Conservation (phyloP, 2,113 vertebrate species). For the Haemorhous mexicanus region DNA sequence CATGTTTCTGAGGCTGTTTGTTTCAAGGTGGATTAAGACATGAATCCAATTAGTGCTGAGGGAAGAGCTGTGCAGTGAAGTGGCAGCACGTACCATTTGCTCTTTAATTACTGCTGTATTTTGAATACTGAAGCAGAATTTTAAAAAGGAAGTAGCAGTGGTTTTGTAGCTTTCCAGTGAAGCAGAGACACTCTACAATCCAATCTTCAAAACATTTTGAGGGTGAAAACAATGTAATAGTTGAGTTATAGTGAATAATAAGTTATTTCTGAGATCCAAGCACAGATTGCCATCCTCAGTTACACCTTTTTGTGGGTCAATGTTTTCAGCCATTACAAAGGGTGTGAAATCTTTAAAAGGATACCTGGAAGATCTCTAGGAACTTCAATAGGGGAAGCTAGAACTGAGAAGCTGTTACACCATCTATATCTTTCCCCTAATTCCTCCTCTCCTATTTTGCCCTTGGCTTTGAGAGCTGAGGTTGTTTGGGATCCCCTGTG, state of each 20-base stretch:
- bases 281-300: not conserved
- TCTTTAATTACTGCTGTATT: slow-evolving; percentile 8
- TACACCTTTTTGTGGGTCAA: not conserved
- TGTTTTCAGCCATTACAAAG: not conserved
- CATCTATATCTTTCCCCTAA: not conserved
- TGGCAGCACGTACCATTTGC: not conserved
- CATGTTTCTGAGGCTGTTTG: not conserved
- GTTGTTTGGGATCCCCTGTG: not conserved
- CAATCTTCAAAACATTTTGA: not conserved
- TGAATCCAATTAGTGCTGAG: slow-evolving; percentile 1
- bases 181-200: not conserved
- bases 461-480: not conserved
- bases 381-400: not conserved
- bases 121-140: not conserved
- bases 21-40: slow-evolving; percentile 17
- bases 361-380: not conserved
- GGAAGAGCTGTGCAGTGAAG: not conserved
- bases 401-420: not conserved
- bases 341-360: not conserved
- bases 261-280: not conserved
- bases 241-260: not conserved
- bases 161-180: not conserved
- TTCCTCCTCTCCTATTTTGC: not conserved
- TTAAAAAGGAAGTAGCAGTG: not conserved
- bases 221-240: not conserved